phyloP scores from a whole-genome alignment of 2,888 invertebrate genomes.

The Autographa pulchrina region DNA sequence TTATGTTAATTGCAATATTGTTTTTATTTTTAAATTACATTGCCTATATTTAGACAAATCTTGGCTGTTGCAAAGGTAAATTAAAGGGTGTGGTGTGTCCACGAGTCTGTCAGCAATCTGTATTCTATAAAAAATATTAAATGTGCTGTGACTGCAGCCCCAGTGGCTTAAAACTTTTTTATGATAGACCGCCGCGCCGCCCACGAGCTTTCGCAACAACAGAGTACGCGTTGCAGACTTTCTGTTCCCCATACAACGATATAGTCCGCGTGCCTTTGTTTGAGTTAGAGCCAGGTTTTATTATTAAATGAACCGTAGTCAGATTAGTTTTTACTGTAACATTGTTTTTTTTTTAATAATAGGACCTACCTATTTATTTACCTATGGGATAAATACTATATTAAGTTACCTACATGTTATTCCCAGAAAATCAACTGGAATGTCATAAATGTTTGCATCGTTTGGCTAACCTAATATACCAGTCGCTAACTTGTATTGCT shows the following conservation, averaged over 20 bases:
- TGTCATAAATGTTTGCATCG: no score
- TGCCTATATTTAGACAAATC: not conserved
- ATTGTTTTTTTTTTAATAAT: no score
- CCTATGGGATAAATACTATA: no score
- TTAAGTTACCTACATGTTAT: no score
- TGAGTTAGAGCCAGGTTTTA: not conserved
- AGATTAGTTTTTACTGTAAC: not conserved
- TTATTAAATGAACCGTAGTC: not conserved
- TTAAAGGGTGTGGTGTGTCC: not conserved
- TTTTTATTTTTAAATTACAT: conserved; percentile 1
- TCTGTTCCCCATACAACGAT: not conserved
- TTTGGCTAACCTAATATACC: no score
- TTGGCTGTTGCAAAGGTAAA: not conserved
- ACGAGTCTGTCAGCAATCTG: not conserved
- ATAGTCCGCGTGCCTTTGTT: not conserved
- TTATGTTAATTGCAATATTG: conserved; percentile 2
- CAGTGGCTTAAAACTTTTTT: conserved; percentile 1
- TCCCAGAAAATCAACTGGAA: no score
- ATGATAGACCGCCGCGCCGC: not conserved
- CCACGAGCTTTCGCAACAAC: not conserved
- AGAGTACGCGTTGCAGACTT: not conserved
- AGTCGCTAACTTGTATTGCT: not conserved
- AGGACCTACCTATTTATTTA: no score
- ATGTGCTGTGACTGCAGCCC: not conserved
- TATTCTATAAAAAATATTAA: not conserved